Evolutionary conservation across 2,113 vertebrate genomes (phyloP).

Genomic region (Serilophus lunatus): DNA sequence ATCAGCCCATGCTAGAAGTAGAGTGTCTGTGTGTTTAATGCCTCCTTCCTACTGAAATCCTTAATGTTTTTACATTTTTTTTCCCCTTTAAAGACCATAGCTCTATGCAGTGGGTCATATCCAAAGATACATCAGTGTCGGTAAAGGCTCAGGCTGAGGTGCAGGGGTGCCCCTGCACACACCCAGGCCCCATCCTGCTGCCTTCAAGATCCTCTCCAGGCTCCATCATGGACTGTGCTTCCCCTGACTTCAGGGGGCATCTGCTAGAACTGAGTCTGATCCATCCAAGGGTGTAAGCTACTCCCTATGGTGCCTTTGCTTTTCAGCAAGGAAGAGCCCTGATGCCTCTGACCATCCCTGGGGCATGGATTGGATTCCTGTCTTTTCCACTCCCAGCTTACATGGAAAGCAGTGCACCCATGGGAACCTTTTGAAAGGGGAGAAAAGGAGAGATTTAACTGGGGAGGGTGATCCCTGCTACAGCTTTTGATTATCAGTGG

Average conservation of each 20-base stretch:
- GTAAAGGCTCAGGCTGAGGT: not conserved
- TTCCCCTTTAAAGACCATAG: not conserved
- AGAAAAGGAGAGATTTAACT: not conserved
- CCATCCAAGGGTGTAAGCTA: not conserved
- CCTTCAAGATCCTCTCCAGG: not conserved
- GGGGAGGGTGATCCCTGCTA: not conserved
- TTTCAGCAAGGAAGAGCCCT: not conserved
- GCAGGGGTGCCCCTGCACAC: not conserved
- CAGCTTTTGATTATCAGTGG: not conserved
- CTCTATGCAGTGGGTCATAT: not conserved
- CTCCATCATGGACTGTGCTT: not conserved
- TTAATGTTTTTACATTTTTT: not conserved
- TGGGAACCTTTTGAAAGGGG: not conserved
- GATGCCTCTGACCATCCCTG: rapidly evolving
- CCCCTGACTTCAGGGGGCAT: not conserved
- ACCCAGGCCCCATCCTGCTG: not conserved
- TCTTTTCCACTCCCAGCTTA: not conserved
- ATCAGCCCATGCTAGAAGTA: not conserved
- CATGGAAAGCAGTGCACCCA: not conserved
- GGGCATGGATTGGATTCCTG: not conserved
- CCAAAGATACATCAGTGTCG: not conserved
- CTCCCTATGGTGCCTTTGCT: not conserved
- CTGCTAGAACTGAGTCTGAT: rapidly evolving
- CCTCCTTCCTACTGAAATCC: not conserved
- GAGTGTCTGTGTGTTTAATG: not conserved